Evolutionary conservation across 2,888 invertebrate species (phyloP).

Genomic region (Bellardia pandia): DNA sequence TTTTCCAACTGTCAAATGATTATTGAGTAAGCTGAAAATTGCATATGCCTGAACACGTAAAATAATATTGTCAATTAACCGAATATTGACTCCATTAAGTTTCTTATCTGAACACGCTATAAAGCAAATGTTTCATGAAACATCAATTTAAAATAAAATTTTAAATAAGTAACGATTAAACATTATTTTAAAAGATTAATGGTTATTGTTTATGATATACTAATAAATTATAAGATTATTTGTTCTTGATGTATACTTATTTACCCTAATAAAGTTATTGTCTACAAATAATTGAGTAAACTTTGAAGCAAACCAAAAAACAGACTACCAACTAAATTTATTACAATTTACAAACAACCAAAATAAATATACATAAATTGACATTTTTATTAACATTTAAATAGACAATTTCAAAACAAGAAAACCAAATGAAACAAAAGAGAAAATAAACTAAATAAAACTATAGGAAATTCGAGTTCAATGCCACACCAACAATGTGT

Average conservation of each 20-base stretch:
- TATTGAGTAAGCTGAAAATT: too few species aligned
- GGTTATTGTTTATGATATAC: too few species aligned
- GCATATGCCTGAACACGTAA: too few species aligned
- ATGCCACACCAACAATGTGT: conserved; percentile 48
- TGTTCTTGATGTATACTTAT: not conserved
- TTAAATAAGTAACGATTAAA: too few species aligned
- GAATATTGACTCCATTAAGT: too few species aligned
- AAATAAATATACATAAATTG: conserved; percentile 61
- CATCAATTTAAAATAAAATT: too few species aligned
- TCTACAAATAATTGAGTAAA: conserved; percentile 19
- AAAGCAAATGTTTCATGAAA: too few species aligned
- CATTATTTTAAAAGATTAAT: too few species aligned
- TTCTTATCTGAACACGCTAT: too few species aligned
- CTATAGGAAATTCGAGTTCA: conserved; percentile 52
- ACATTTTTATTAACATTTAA: conserved; percentile 69
- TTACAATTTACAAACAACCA: conserved; percentile 14
- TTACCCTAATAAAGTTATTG: not conserved
- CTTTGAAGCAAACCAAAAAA: not conserved
- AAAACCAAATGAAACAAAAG: conserved; percentile 10
- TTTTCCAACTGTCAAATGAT: too few species aligned
- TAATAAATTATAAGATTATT: too few species aligned
- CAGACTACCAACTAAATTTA: not conserved
- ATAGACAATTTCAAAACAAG: conserved; percentile 65
- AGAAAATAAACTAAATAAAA: conserved; percentile 59
- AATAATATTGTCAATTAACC: too few species aligned